Evolutionary conservation across 1,140 invertebrate genomes (phyloP), one percentile per base, ranked within the genome.

Genomic region (Scaptomyza hsui): DNA sequence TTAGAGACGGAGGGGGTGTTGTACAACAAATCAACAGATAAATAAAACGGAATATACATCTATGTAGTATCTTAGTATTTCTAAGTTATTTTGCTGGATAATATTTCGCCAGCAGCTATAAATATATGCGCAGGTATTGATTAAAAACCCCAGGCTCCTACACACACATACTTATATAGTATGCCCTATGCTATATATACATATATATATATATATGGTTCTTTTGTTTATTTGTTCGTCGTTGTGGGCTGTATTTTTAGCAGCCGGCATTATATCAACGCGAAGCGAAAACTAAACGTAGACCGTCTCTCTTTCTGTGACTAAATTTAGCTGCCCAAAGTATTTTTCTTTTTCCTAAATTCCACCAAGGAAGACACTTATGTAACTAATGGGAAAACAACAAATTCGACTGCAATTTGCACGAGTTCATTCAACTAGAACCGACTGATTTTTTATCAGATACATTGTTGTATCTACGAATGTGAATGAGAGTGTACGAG

Each of bases 221-320:
- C 53, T 72, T 76, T 83, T 83, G 62, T 78, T 76, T 82, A 72
- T 88, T 67, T 59, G 56, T 45, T 26, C 32, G 18, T 32, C 4
- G 48, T 69, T 57, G n/a, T n/a, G n/a, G 63, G 45, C 35, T 68
- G 61, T 88, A 88, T 88, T 88, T 88, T 48, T 88, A 88, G 82
- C 82, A 82, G 71, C 82, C 83, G 82, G 75, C 75, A 78, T 78
- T 88, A 78, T 70, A 78, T 80, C 80, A 80, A 85, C 51, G 47
- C 44, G 41, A 24, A 47, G 35, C 29, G 13, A 47, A 26, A 10
- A 53, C 62, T 15, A 15, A 32, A 29, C 52, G 37, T 29, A 19
- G 16, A 26, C n/a, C 7, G 61, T 64, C 26, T 29, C 9, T 7
- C 9, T 29, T 9, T 9, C 26, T 29, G 73, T 53, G 37, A 80